Conservation (phyloP, 2,113 vertebrate species). For the Melanostigma gelatinosum region DNA sequence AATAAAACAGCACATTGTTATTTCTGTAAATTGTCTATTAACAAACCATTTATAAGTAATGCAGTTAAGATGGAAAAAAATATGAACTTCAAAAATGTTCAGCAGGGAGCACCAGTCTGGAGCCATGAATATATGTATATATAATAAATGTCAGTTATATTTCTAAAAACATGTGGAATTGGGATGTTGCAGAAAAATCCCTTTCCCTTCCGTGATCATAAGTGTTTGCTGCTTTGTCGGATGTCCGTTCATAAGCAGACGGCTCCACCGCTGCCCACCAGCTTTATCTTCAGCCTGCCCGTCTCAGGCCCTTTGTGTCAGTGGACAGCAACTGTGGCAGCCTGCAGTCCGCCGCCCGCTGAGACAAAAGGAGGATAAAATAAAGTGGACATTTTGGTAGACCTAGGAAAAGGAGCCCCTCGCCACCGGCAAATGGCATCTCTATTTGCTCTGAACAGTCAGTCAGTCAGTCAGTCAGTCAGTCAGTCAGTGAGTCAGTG, state of each 20-base stretch:
- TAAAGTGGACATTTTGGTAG: slow-evolving; percentile 11
- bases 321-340: slow-evolving; percentile 5
- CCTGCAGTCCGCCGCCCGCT: neutral
- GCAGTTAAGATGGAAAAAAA: neutral
- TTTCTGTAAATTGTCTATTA: no score
- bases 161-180: neutral
- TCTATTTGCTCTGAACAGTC: neutral
- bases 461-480: no score
- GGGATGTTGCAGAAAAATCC: neutral
- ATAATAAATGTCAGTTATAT: neutral
- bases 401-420: neutral
- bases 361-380: slow-evolving; percentile 2
- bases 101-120: no score
- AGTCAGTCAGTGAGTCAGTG: no score
- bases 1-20: neutral
- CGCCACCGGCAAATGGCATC: neutral
- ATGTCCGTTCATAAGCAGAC: neutral
- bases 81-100: no score
- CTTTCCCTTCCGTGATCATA: neutral
- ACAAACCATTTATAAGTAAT: neutral
- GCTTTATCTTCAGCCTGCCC: neutral
- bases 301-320: slow-evolving; percentile 4
- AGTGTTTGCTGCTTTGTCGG: neutral
- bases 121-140: no score
- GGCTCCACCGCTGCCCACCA: neutral